Percentiles rank a stretch among this genome's conserved stretches.
These are phyloP conservation scores for Nannoperca obscura DNA, from an alignment of 2,797 vertebrate species.

Conservation along the genomic window DNA sequence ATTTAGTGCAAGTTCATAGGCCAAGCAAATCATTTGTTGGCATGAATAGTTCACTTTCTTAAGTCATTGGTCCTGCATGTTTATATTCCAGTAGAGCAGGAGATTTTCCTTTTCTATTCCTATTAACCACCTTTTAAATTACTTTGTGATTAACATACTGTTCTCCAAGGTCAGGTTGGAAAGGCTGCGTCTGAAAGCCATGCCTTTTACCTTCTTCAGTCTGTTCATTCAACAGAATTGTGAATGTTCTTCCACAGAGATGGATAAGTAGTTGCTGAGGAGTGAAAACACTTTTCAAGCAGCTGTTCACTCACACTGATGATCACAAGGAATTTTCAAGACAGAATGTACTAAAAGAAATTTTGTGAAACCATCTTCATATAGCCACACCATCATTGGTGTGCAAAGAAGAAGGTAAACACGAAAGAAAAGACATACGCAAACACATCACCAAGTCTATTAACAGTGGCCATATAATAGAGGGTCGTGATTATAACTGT, in stretches of 20 bases:
- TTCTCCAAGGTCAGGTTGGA: constrained; percentile 30
- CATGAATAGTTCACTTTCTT: constrained; percentile 43
- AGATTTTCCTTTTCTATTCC: constrained; percentile 15
- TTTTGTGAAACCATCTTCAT: constrained; percentile 16
- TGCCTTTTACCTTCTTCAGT: constrained; percentile 29
- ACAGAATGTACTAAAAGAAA: constrained; percentile 24
- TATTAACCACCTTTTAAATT: constrained; percentile 29
- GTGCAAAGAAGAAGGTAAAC: constrained; percentile 35
- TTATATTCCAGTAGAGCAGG: constrained; percentile 1
- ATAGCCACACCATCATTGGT: constrained; percentile 7
- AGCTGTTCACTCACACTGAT: constrained; percentile 35
- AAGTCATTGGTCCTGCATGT: constrained; percentile 11
- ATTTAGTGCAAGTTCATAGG: constrained; percentile 76
- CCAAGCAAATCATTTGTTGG: constrained; percentile 70
- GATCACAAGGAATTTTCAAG: constrained; percentile 38
- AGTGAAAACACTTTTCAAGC: constrained; percentile 38
- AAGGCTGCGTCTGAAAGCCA: constrained; percentile 30
- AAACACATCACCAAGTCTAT: constrained; percentile 43
- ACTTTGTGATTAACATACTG: constrained; percentile 3
- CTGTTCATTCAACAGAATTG: constrained; percentile 11
- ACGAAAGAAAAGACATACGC: constrained; percentile 23
- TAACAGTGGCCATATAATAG: constrained; percentile 43
- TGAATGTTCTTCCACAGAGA: constrained; percentile 12
- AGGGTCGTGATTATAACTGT: constrained; percentile 61
- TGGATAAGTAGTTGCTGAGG: constrained; percentile 13